Evolutionary conservation across 2,113 vertebrate genomes (phyloP).

Genomic region (Megaceryle torquata): DNA sequence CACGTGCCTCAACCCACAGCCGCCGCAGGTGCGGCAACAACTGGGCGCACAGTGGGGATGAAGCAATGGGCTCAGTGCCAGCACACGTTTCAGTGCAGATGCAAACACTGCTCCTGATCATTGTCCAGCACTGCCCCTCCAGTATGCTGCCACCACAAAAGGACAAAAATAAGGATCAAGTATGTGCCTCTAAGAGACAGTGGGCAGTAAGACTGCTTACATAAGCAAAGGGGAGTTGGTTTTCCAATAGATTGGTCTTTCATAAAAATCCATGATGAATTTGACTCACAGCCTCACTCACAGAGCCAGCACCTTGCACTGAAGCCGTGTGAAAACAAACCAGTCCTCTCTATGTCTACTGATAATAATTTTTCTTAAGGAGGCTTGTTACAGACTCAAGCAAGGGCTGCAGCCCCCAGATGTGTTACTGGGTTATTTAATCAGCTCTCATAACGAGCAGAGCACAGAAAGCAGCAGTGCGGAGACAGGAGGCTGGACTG

Average conservation of each 20-base stretch:
- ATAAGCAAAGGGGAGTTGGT: background rate
- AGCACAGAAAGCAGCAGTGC: background rate
- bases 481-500: background rate
- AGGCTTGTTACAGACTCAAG: background rate
- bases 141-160: background rate
- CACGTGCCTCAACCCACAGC: rapidly evolving
- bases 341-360: background rate
- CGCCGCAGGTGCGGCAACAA: background rate
- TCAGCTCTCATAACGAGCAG: background rate
- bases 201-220: background rate
- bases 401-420: background rate
- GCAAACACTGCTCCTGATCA: background rate
- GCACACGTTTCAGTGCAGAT: background rate
- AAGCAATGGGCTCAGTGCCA: too few relatives aligned
- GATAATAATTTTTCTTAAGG: background rate
- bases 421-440: background rate
- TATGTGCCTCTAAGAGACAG: background rate
- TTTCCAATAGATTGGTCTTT: background rate
- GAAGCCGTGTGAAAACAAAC: background rate
- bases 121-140: background rate
- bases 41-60: background rate
- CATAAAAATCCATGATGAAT: background rate
- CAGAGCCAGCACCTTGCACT: background rate
- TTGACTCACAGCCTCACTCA: background rate
- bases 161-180: background rate